A percentile compares a stretch with the other conserved stretches of the same genome.
These are phyloP conservation scores for Platyscapa corneri DNA, from an alignment of 1,140 invertebrate genomes.

Conservation along the genomic window DNA sequence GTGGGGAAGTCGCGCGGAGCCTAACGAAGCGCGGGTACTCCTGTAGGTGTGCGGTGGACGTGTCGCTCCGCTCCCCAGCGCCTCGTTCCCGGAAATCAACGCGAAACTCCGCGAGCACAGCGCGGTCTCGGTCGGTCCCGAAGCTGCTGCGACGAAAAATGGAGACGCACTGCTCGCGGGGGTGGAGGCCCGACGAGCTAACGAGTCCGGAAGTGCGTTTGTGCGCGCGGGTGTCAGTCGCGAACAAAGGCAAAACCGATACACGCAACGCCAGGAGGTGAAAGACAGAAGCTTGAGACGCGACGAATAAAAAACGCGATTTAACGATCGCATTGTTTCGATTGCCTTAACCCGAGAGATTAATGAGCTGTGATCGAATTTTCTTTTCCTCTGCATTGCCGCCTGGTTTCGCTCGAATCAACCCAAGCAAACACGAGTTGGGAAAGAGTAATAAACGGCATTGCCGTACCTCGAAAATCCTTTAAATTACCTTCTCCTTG, in stretches of 20 bases:
- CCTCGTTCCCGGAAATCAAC: neutral
- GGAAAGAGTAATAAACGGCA: too few species aligned
- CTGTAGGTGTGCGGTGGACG: slow-evolving; percentile 28
- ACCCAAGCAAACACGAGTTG: too few species aligned
- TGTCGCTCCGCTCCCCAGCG: neutral
- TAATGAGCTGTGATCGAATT: slow-evolving; percentile 4
- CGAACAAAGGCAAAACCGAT: slow-evolving; percentile 33
- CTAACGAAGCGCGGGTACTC: slow-evolving; percentile 26
- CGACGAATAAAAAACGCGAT: slow-evolving; percentile 22
- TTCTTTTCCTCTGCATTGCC: too few species aligned
- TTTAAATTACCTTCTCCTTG: too few species aligned
- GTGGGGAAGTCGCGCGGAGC: slow-evolving; percentile 17
- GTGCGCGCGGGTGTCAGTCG: neutral
- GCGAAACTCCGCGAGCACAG: slow-evolving; percentile 34
- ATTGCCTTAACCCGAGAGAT: slow-evolving; percentile 19
- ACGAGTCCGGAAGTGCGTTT: neutral
- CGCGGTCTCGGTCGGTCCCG: slow-evolving; percentile 9
- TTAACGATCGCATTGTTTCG: slow-evolving; percentile 42
- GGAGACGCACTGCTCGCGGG: neutral
- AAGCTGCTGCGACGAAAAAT: neutral
- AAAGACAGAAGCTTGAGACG: neutral
- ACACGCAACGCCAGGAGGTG: neutral
- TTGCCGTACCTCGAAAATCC: too few species aligned
- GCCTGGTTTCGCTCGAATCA: too few species aligned
- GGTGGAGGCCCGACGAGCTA: neutral